phyloP scores from a whole-genome alignment of 2,888 invertebrate genomes.

The Pterostichus madidus region DNA sequence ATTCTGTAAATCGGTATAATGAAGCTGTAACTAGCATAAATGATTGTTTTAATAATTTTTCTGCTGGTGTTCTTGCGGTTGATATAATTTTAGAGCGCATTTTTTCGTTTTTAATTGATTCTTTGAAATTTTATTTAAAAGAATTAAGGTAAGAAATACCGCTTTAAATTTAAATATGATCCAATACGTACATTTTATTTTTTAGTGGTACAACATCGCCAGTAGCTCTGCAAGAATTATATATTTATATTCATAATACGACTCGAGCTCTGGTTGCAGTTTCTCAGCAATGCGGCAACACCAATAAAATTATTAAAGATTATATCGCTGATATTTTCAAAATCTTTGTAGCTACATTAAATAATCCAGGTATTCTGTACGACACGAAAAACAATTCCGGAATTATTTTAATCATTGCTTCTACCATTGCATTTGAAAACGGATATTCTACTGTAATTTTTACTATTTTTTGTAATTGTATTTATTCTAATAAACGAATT shows the following conservation, averaged over 20 bases:
- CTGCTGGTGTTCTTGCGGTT: slow-evolving; percentile 68
- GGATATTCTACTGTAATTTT: slow-evolving; percentile 48
- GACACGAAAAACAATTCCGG: slow-evolving; percentile 84
- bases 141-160: slow-evolving; percentile 25
- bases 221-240: slow-evolving; percentile 74
- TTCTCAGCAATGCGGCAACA: slow-evolving; percentile 74
- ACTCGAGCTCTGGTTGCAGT: slow-evolving; percentile 75
- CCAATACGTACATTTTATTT: slow-evolving; percentile 7
- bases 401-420: slow-evolving; percentile 79
- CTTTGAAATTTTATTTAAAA: slow-evolving; percentile 29
- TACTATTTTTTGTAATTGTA: slow-evolving; percentile 14
- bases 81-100: slow-evolving; percentile 63
- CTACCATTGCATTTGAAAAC: slow-evolving; percentile 74
- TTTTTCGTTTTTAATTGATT: slow-evolving; percentile 50
- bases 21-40: slow-evolving; percentile 48
- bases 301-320: slow-evolving; percentile 60
- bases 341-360: slow-evolving; percentile 71
- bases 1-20: slow-evolving; percentile 6
- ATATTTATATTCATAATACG: slow-evolving; percentile 75
- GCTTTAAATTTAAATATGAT: not conserved
- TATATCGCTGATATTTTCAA: slow-evolving; percentile 68
- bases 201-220: slow-evolving; percentile 73
- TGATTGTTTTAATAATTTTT: slow-evolving; percentile 69
- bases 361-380: slow-evolving; percentile 80
- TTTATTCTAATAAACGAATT: slow-evolving; percentile 27